These are phyloP conservation scores for Stegodyphus dumicola DNA, from an alignment of 1,140 invertebrate genomes.

Conservation along the genomic window DNA sequence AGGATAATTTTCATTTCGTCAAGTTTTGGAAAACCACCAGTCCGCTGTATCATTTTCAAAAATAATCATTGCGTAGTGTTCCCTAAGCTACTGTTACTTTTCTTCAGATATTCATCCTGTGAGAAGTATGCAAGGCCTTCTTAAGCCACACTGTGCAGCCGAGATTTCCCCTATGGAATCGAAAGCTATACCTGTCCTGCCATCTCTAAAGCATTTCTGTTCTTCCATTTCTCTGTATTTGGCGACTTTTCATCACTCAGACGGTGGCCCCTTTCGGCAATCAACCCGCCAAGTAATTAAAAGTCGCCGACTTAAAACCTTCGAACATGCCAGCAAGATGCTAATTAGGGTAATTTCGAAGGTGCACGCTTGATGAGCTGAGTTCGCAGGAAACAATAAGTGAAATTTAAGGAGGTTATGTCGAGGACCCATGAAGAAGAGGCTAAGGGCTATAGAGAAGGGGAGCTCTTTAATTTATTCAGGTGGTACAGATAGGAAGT, in stretches of 20 bases:
- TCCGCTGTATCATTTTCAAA: no score
- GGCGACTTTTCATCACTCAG: constrained; percentile 34
- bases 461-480: constrained; percentile 45
- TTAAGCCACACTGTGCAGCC: no score
- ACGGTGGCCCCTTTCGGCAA: constrained; percentile 14
- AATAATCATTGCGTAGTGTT: no score
- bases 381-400: constrained; percentile 55
- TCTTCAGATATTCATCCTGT: no score
- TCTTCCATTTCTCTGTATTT: background rate
- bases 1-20: no score
- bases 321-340: constrained; percentile 43
- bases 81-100: no score
- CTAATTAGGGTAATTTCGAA: constrained; percentile 56
- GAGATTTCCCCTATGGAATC: no score
- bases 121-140: no score
- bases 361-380: constrained; percentile 45
- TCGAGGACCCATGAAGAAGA: constrained; percentile 10
- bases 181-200: no score
- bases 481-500: constrained; percentile 38
- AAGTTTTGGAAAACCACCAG: no score
- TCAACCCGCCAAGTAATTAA: constrained; percentile 50
- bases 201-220: no score
- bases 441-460: background rate
- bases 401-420: constrained; percentile 59
- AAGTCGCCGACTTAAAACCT: constrained; percentile 48